These are phyloP conservation scores for Platorchestia sp. DNA, from an alignment of 1,140 invertebrate genomes.

Conservation along the genomic window DNA sequence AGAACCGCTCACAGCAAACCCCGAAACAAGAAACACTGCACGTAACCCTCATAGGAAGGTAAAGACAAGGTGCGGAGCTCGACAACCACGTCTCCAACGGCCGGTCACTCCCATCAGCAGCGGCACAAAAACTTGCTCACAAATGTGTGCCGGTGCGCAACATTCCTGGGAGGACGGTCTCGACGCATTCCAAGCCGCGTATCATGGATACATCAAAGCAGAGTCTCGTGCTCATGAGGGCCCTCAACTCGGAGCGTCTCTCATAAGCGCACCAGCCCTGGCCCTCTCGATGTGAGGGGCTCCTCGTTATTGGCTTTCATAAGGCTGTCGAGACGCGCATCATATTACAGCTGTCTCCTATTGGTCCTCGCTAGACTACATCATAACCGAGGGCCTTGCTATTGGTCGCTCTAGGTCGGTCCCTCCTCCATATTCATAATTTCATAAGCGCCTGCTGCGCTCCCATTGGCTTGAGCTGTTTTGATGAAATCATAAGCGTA, in stretches of 20 bases:
- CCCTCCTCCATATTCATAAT: constrained; percentile 51
- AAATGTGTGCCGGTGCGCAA: background rate
- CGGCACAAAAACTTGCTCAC: background rate
- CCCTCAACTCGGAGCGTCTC: background rate
- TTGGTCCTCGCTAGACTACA: constrained; percentile 22
- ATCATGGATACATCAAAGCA: background rate
- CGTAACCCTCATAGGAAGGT: background rate
- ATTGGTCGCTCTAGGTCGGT: background rate
- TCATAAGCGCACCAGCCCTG: background rate
- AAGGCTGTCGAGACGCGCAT: background rate
- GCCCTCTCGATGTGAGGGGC: background rate
- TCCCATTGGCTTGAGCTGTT: constrained; percentile 18
- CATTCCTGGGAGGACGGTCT: background rate
- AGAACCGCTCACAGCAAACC: too few relatives aligned
- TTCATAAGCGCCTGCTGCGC: constrained; percentile 17
- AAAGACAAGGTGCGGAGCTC: background rate
- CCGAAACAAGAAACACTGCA: background rate
- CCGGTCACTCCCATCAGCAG: background rate
- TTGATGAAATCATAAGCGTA: constrained; percentile 34
- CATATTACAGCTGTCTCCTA: constrained; percentile 11
- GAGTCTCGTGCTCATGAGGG: background rate
- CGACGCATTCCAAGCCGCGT: background rate
- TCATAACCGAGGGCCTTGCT: constrained; percentile 7
- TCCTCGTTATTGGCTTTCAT: constrained; percentile 47
- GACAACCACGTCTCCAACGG: background rate